A percentile compares a stretch with the other conserved stretches of the same genome.
These are phyloP conservation scores for Heliothis virescens DNA, from an alignment of 1,140 invertebrate species.

Conservation along the genomic window DNA sequence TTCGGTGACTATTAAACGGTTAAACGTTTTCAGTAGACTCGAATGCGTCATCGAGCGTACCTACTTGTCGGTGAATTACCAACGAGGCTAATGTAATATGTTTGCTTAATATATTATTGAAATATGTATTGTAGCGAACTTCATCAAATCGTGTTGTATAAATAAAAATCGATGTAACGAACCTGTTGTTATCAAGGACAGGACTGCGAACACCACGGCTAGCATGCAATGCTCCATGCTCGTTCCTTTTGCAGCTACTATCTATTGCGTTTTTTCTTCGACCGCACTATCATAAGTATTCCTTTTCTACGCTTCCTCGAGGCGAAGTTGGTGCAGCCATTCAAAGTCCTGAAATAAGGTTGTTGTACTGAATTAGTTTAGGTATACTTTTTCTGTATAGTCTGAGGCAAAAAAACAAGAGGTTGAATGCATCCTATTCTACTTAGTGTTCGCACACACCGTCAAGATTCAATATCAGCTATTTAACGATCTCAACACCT, in stretches of 20 bases:
- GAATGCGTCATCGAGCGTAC: no score
- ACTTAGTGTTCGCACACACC: no score
- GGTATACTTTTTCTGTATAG: no score
- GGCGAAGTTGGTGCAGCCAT: conserved; percentile 10
- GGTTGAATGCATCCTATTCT: no score
- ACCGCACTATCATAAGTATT: not conserved
- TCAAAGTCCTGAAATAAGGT: conserved; percentile 30
- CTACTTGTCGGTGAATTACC: no score
- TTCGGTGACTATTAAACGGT: no score
- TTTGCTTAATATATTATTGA: no score
- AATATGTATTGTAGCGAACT: not conserved
- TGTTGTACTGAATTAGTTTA: not conserved
- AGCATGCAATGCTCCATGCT: conserved; percentile 70
- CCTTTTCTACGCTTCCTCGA: not conserved
- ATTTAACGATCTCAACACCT: no score
- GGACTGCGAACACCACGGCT: conserved; percentile 60
- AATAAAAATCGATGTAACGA: conserved; percentile 48
- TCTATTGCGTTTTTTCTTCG: conserved; percentile 4
- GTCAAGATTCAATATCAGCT: no score
- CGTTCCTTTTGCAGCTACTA: conserved; percentile 52
- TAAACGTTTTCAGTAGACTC: no score
- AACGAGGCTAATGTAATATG: no score
- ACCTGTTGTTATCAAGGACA: conserved; percentile 70
- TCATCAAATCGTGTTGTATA: not conserved
- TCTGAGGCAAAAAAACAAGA: no score